Conservation (phyloP, 1,140 invertebrate species). For the Acromyrmex charruanus region DNA sequence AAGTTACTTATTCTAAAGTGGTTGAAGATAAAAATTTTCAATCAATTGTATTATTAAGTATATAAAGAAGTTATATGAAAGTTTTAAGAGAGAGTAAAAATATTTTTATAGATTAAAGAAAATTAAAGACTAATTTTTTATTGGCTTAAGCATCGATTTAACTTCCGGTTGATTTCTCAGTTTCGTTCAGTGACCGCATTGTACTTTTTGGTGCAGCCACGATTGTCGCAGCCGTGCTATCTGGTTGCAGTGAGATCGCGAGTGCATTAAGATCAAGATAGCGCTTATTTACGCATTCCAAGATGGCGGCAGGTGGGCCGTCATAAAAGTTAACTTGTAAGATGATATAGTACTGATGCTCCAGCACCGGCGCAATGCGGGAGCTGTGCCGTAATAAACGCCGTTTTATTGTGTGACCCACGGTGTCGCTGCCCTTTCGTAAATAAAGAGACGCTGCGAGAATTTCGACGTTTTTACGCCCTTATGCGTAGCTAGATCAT, state of each 20-base stretch:
- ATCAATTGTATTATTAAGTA: no score
- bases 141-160: neutral
- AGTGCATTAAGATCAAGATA: constrained; percentile 71
- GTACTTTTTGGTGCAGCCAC: constrained; percentile 27
- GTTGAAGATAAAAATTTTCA: no score
- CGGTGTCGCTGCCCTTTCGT: constrained; percentile 58
- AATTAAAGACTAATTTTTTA: neutral
- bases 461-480: constrained; percentile 53
- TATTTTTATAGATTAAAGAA: neutral
- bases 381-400: constrained; percentile 64
- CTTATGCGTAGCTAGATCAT: constrained; percentile 30
- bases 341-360: constrained; percentile 69
- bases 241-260: constrained; percentile 43
- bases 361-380: constrained; percentile 55
- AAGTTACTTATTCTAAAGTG: no score
- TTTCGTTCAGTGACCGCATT: neutral
- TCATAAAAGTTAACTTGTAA: constrained; percentile 71
- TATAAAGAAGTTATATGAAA: no score
- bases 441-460: constrained; percentile 31
- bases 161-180: neutral
- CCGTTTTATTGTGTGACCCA: constrained; percentile 55
- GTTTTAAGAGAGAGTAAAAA: neutral
- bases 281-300: constrained; percentile 71
- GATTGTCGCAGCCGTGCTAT: constrained; percentile 47
- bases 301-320: constrained; percentile 69